These are phyloP conservation scores for Sphinx pinastri DNA, from an alignment of 2,888 invertebrate species.

Conservation along the genomic window DNA sequence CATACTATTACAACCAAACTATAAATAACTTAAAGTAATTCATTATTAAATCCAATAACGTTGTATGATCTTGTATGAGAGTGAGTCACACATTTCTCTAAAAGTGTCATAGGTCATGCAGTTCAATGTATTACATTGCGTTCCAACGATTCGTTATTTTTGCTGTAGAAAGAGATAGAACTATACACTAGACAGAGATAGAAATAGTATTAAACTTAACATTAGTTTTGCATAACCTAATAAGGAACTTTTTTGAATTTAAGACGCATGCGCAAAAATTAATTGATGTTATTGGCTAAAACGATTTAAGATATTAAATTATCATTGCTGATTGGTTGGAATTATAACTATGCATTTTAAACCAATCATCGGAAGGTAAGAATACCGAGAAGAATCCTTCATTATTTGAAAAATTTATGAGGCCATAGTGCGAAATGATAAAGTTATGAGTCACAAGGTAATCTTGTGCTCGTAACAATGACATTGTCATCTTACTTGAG, in stretches of 20 bases:
- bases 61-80: neutral
- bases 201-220: neutral
- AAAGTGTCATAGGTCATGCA: slow-evolving; percentile 14
- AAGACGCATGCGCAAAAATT: neutral
- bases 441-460: slow-evolving; percentile 18
- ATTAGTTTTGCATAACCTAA: slow-evolving; percentile 13
- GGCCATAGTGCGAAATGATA: neutral
- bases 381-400: neutral
- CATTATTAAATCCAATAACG: slow-evolving; percentile 18
- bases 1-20: slow-evolving; percentile 2
- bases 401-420: neutral
- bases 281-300: neutral
- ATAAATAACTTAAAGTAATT: slow-evolving; percentile 6
- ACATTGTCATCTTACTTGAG: neutral
- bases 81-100: slow-evolving; percentile 7
- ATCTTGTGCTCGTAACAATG: neutral
- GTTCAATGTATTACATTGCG: slow-evolving; percentile 12
- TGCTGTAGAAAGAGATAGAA: neutral
- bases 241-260: neutral
- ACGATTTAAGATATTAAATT: neutral
- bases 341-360: neutral
- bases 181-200: neutral
- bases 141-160: slow-evolving; percentile 12
- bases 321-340: neutral
- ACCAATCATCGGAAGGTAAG: neutral